Percentiles rank a stretch among this genome's conserved stretches.
Evolutionary conservation across 2,888 invertebrate species (phyloP).

Genomic region (Electrophaes corylata): DNA sequence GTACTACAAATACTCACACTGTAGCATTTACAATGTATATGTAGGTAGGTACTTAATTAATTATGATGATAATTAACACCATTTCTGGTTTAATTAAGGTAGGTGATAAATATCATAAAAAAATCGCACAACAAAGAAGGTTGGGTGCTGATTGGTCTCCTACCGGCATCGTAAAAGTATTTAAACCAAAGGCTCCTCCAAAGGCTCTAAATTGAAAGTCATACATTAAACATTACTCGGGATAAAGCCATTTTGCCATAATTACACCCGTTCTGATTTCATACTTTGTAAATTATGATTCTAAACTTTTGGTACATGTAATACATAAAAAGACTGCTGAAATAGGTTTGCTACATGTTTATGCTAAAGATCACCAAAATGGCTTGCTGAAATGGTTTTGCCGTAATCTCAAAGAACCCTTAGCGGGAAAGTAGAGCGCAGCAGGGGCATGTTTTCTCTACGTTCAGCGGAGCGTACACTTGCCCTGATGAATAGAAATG

Average conservation of each 20-base stretch:
- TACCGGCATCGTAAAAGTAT: background rate
- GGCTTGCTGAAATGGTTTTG: background rate
- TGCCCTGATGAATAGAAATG: conserved; percentile 44
- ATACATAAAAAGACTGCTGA: too few species aligned
- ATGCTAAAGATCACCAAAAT: too few species aligned
- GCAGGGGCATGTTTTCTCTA: conserved; percentile 44
- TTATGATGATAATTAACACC: background rate
- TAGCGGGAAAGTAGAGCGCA: conserved; percentile 20
- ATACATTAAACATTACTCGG: too few species aligned
- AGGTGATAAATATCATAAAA: background rate
- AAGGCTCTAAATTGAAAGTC: too few species aligned
- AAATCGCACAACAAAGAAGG: background rate
- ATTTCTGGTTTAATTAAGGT: background rate
- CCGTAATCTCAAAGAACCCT: conserved; percentile 26
- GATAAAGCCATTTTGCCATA: too few species aligned
- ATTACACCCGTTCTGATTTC: too few species aligned
- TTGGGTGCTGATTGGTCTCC: background rate
- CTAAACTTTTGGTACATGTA: too few species aligned
- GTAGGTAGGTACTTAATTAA: conserved; percentile 4
- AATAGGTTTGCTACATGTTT: too few species aligned
- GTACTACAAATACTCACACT: background rate
- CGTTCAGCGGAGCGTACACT: conserved; percentile 39
- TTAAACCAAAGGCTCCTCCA: too few species aligned
- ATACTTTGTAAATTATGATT: too few species aligned
- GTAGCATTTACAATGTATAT: background rate